Percentiles rank a stretch among this genome's conserved stretches.
Conservation (phyloP, 2,113 vertebrate species). For the Entelurus aequoreus region DNA sequence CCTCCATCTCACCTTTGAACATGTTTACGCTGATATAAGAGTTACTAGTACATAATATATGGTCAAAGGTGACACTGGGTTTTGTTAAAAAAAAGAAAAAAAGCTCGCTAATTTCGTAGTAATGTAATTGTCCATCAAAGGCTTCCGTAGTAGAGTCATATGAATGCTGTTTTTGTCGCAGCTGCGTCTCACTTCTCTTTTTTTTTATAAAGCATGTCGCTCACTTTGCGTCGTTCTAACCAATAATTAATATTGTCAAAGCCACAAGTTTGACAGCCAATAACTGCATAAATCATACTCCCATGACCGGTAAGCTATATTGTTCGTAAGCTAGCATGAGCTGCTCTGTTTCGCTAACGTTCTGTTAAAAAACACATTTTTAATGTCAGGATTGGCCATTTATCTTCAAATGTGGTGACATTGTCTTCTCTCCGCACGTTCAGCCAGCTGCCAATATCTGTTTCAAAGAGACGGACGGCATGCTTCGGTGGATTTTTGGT, state of each 20-base stretch:
- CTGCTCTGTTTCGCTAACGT: neutral
- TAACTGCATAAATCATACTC: neutral
- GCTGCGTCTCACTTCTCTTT: neutral
- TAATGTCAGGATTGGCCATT: neutral
- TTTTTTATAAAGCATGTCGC: neutral
- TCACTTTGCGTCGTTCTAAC: neutral
- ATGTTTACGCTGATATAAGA: too few relatives aligned
- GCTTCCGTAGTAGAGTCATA: conserved; percentile 70
- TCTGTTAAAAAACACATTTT: neutral
- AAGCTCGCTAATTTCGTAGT: too few relatives aligned
- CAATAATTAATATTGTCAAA: neutral
- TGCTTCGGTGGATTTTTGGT: conserved; percentile 92
- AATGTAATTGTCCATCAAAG: conserved; percentile 23
- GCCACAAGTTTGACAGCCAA: neutral
- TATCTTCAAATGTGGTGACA: too few relatives aligned
- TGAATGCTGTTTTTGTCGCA: conserved; percentile 47
- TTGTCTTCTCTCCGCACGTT: neutral
- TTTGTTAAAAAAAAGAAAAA: too few relatives aligned
- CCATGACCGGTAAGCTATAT: conserved; percentile 6
- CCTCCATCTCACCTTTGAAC: too few relatives aligned
- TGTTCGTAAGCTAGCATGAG: conserved; percentile 2
- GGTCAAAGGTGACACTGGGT: too few relatives aligned
- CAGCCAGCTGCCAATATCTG: neutral
- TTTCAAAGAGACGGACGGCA: conserved; percentile 26
- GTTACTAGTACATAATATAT: neutral